Evolutionary conservation across 1,140 invertebrate species (phyloP).

Genomic region (Anagrus nilaparvatae): DNA sequence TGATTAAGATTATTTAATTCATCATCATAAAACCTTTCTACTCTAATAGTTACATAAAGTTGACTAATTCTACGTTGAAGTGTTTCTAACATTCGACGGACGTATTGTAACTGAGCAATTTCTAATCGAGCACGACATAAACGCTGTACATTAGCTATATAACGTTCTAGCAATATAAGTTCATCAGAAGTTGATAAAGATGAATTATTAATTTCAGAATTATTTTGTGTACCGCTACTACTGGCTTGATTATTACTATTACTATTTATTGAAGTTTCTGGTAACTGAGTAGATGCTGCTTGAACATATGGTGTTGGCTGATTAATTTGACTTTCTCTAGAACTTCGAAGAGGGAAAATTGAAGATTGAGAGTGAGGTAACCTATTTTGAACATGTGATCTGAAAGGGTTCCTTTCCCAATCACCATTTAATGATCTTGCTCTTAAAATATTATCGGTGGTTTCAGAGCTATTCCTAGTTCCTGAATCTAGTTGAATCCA

Average conservation of each 20-base stretch:
- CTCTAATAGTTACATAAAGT: slow-evolving; percentile 40
- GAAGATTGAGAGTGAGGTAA: too few species aligned
- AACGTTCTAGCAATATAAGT: slow-evolving; percentile 33
- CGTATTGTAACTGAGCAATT: slow-evolving; percentile 46
- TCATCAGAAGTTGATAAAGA: too few species aligned
- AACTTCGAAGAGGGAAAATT: slow-evolving; percentile 29
- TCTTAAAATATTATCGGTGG: too few species aligned
- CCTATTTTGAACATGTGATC: too few species aligned
- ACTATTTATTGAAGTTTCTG: not conserved
- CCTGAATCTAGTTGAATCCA: slow-evolving; percentile 31
- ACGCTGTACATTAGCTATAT: slow-evolving; percentile 39
- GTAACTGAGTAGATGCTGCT: not conserved
- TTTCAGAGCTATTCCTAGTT: slow-evolving; percentile 23
- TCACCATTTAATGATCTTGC: too few species aligned
- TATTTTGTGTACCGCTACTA: not conserved
- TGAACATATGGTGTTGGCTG: not conserved
- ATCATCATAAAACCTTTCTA: slow-evolving; percentile 24
- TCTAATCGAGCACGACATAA: slow-evolving; percentile 37
- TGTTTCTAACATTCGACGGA: slow-evolving; percentile 53
- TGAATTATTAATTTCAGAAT: not conserved
- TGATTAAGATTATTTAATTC: slow-evolving; percentile 14
- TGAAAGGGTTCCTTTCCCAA: too few species aligned
- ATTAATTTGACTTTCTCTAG: slow-evolving; percentile 24
- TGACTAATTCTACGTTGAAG: slow-evolving; percentile 48
- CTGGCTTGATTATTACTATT: not conserved